phyloP scores from a whole-genome alignment of 2,888 invertebrate genomes.

The Rhamnusium bicolor region DNA sequence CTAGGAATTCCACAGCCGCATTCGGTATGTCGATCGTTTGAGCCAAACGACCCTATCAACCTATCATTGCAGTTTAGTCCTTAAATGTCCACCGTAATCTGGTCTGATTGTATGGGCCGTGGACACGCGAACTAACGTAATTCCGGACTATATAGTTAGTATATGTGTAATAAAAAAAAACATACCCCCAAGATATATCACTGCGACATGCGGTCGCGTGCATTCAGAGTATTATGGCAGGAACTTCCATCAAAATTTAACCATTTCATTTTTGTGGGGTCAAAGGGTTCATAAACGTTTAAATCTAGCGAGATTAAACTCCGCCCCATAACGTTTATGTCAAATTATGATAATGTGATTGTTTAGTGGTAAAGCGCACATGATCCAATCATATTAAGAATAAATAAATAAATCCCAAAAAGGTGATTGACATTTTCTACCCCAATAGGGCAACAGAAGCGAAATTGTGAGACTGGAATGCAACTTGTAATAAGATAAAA shows the following conservation, averaged over 20 bases:
- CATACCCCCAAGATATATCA: constrained; percentile 19
- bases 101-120: not conserved
- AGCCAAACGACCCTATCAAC: not conserved
- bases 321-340: not conserved
- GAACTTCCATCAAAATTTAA: constrained; percentile 23
- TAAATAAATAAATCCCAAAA: no score
- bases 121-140: constrained; percentile 15
- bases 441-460: not conserved
- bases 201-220: constrained; percentile 23
- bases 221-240: constrained; percentile 10
- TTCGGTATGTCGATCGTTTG: constrained; percentile 7
- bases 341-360: no score
- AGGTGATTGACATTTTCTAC: no score
- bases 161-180: constrained; percentile 23
- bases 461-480: not conserved
- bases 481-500: not conserved
- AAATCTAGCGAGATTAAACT: not conserved
- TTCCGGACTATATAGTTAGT: not conserved
- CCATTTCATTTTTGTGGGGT: constrained; percentile 14
- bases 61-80: not conserved
- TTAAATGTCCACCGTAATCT: constrained; percentile 7
- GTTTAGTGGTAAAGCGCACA: no score
- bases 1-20: not conserved
- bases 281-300: constrained; percentile 4
- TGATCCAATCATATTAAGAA: no score